phyloP scores from a whole-genome alignment of 1,140 invertebrate species.

The Medauroidea extradentata region DNA sequence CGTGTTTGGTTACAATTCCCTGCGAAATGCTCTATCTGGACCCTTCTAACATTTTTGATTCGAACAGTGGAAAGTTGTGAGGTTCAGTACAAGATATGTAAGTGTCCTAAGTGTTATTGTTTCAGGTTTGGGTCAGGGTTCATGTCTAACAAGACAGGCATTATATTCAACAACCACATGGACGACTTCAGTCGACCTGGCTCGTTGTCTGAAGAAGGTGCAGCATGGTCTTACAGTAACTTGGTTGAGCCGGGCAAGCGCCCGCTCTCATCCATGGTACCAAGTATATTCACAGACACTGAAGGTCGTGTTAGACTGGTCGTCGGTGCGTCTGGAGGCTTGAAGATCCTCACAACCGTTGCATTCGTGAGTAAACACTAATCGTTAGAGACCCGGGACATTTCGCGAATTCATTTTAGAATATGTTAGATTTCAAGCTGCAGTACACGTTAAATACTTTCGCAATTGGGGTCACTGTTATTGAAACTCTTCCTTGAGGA shows the following conservation, averaged over 20 bases:
- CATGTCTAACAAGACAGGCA: slow-evolving; percentile 74
- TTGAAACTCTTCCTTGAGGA: no score
- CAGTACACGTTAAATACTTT: no score
- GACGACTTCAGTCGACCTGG: slow-evolving; percentile 88
- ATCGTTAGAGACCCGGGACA: no score
- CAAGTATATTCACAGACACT: slow-evolving; percentile 71
- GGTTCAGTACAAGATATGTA: no score
- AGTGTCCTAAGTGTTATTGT: no score
- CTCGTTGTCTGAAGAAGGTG: slow-evolving; percentile 66
- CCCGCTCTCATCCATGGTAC: slow-evolving; percentile 88
- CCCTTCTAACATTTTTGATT: no score
- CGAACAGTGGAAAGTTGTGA: no score
- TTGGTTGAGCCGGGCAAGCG: slow-evolving; percentile 76
- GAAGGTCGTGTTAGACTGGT: slow-evolving; percentile 70
- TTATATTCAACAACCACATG: slow-evolving; percentile 91
- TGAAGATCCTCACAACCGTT: slow-evolving; percentile 79
- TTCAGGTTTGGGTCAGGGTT: slow-evolving; percentile 73
- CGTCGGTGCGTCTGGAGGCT: slow-evolving; percentile 88
- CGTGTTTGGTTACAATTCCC: no score
- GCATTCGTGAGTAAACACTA: slow-evolving; percentile 67
- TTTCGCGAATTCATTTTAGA: no score
- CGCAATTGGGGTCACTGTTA: no score
- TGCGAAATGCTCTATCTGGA: no score
- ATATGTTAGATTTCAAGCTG: no score
- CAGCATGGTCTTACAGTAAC: slow-evolving; percentile 74